Evolutionary conservation across 2,113 vertebrate species (phyloP), one percentile per base, ranked within the genome.

Genomic region (Hippotragus niger): DNA sequence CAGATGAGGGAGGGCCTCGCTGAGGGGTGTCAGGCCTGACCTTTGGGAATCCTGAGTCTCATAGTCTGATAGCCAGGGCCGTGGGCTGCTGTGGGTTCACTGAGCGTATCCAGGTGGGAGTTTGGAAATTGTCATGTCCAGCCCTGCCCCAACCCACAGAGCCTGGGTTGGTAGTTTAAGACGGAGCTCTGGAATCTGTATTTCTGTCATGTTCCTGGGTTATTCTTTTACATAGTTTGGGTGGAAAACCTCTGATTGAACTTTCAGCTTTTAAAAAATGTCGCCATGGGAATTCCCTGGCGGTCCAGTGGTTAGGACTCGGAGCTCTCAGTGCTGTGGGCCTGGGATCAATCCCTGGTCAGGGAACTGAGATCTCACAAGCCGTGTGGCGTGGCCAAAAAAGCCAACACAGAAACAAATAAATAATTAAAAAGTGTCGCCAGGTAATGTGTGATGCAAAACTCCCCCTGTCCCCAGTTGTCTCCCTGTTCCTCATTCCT

Each of bases 361-460:
- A 0, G 31, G 31, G 31, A 82, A n/a, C 80, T 23, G 23, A 81
- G 78, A 52, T 81, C 47, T 31, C 19, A 23, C 19, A 23, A 13
- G 80, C 80, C 2, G 0, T 33, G 2, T 0, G 6, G 50, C 0
- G 1, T 23, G 33, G 19, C 80, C 23, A 7, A 13, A 25, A 27
- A 81, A 12, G 2, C 27, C 11, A 50, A 80, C 2, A 0, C 19
- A 40, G 62, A 45, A 78, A 29, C 29, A 31, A 50, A 50, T 12
- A 81, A 31, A 50, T 43, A 33, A 19, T 19, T 19, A 3, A 1
- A 50, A 53, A 31, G 29, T 2, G 36, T 74, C 27, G 0, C 60
- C 40, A n/a, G 57, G 8, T 16, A 2, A 4, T 1, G 14, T 25
- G 17, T 27, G 21, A 74, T 1, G 31, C 4, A 2, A 64, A 74